A percentile compares a stretch with the other conserved stretches of the same genome.
These are phyloP conservation scores for Cassiopea xamachana DNA, from an alignment of 30 jellyfish, hydroid and myxozoan genomes.

Conservation along the genomic window DNA sequence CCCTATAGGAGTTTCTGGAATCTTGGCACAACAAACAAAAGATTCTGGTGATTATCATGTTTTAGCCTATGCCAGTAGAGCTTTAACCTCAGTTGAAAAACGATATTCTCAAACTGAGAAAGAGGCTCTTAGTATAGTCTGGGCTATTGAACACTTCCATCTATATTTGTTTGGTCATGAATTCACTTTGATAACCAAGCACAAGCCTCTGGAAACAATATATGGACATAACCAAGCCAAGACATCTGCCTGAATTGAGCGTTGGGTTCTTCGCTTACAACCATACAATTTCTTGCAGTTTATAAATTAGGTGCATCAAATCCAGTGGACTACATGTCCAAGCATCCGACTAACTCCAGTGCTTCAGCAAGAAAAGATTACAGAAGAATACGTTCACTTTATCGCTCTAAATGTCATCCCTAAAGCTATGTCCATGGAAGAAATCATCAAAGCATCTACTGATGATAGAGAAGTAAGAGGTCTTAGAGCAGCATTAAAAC, in stretches of 20 bases:
- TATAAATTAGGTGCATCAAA: conserved; percentile 11
- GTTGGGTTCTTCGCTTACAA: not conserved
- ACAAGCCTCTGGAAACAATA: conserved; percentile 42
- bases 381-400: not conserved
- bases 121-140: conserved; percentile 23
- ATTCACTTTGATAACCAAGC: conserved; percentile 21
- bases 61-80: too few relatives aligned
- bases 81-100: conserved; percentile 16
- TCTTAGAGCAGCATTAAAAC: conserved; percentile 10
- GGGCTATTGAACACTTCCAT: conserved; percentile 34
- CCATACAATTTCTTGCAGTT: not conserved
- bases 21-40: not conserved
- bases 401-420: not conserved
- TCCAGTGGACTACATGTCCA: not conserved
- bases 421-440: too few relatives aligned
- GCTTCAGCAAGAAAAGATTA: not conserved
- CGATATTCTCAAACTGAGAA: conserved; percentile 8
- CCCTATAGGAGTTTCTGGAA: conserved; percentile 34
- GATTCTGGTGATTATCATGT: too few relatives aligned
- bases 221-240: not conserved
- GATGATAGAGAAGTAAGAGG: not conserved
- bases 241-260: conserved; percentile 49
- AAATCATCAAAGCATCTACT: not conserved
- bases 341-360: conserved; percentile 5
- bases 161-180: conserved; percentile 17